Evolutionary conservation across 2,888 invertebrate genomes (phyloP), one percentile per base, ranked within the genome.

Genomic region (Ganaspis brasiliensis): DNA sequence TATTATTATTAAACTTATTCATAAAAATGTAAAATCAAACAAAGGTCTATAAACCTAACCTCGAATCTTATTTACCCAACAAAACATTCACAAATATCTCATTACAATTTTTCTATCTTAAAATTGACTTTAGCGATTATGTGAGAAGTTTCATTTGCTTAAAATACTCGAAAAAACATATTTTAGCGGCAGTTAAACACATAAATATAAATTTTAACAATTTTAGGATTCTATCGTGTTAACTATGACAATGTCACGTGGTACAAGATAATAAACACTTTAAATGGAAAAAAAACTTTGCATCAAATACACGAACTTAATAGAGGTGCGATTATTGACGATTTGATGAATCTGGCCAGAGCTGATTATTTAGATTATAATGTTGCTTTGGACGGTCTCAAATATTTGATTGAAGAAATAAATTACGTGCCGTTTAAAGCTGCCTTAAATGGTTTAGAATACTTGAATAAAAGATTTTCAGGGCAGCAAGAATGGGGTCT

Each of bases 281-380:
- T 95, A 8, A 91, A 92, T 52, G 88, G 85, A 1, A 87, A 85
- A 0, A 91, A 93, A 1, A 92, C 92, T 77, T 2, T n/a, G 0
- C 81, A 86, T 2, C 83, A 86, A 0, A 95, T 96, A 81, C 93
- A 94, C 76, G 93, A 93, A 72, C 90, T 93, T 10, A 95, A 95
- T 87, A 93, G 96, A 79, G 96, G 95, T 0, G 95, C 95, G 89
- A 93, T 96, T 74, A 92, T 96, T 1, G 95, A 96, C 84, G 96
- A 96, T 88, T 91, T 94, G 3, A 92, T 94, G 78, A 92, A 92
- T 72, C 89, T 95, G 8, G 95, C 94, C 0, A 92, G 94, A 87
- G 93, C 93, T 14, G 92, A 91, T 3, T 85, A 92, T 1, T 78
- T 94, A 24, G 79, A 91, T 3, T 95, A 95, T 85, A 88, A 89